Evolutionary conservation across 2,888 invertebrate species (phyloP).

Genomic region (Corbicula japonica): DNA sequence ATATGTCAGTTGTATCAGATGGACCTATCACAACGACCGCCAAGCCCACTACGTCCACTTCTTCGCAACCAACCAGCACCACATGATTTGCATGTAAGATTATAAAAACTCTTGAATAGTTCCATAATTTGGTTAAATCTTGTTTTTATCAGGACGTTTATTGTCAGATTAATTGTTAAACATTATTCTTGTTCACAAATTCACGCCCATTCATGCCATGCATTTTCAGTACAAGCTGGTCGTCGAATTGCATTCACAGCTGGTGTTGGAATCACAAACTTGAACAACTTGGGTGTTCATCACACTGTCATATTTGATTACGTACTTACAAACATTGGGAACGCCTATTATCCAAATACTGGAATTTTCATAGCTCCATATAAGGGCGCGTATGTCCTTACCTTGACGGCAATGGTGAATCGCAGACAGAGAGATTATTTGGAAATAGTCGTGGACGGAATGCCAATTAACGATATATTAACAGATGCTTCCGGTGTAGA

Average conservation of each 20-base stretch:
- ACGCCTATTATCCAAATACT: not conserved
- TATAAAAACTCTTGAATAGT: too few species aligned
- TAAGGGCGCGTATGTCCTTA: not conserved
- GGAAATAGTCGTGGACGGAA: not conserved
- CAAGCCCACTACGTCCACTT: too few species aligned
- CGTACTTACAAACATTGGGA: not conserved
- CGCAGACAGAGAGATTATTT: not conserved
- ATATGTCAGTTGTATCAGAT: too few species aligned
- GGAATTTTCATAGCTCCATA: not conserved
- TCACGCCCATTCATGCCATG: too few species aligned
- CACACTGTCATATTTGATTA: not conserved
- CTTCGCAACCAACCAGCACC: too few species aligned
- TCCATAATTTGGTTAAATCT: too few species aligned
- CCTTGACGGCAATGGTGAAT: not conserved
- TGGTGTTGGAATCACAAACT: not conserved
- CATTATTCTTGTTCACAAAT: too few species aligned
- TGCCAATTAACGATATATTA: not conserved
- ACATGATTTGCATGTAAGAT: too few species aligned
- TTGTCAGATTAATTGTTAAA: too few species aligned
- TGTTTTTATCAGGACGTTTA: too few species aligned
- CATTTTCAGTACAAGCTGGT: not conserved
- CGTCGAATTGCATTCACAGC: not conserved
- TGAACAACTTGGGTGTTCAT: not conserved
- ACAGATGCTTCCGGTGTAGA: not conserved
- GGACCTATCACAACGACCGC: too few species aligned